Evolutionary conservation across 2,888 invertebrate species (phyloP).

Genomic region (Branchellion lobata): DNA sequence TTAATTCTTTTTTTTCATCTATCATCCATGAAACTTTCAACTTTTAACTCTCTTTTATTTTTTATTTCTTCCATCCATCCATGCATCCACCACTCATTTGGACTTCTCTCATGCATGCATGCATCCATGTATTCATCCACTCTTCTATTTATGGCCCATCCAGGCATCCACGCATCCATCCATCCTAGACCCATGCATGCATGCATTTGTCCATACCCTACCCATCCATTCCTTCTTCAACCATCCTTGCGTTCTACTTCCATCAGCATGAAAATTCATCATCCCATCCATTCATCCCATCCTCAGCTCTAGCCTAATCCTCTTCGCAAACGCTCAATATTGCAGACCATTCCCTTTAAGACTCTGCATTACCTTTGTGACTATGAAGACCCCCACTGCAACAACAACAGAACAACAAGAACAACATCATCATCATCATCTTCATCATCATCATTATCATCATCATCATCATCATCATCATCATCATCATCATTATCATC

Average conservation of each 20-base stretch:
- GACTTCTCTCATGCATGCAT: background rate
- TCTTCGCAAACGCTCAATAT: no score
- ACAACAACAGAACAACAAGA: no score
- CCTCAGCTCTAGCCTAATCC: background rate
- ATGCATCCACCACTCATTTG: background rate
- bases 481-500: constrained; percentile 15
- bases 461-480: constrained; percentile 26
- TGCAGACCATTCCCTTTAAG: no score
- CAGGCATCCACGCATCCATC: background rate
- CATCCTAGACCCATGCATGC: constrained; percentile 3
- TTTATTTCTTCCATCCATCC: no score
- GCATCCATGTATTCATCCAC: background rate
- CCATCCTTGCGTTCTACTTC: constrained; percentile 7
- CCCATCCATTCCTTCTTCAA: background rate
- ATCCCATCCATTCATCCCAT: constrained; percentile 13
- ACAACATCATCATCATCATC: constrained; percentile 20
- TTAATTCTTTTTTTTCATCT: no score
- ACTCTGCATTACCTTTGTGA: no score
- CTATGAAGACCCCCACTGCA: no score
- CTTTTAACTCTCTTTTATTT: no score
- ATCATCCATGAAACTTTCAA: no score
- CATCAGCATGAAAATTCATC: background rate
- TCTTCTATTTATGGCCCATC: background rate
- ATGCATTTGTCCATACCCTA: background rate
- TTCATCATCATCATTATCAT: constrained; percentile 9